Percentiles rank a stretch among this genome's conserved stretches.
phyloP scores from a whole-genome alignment of 2,113 vertebrate genomes.

The Candoia aspera region DNA sequence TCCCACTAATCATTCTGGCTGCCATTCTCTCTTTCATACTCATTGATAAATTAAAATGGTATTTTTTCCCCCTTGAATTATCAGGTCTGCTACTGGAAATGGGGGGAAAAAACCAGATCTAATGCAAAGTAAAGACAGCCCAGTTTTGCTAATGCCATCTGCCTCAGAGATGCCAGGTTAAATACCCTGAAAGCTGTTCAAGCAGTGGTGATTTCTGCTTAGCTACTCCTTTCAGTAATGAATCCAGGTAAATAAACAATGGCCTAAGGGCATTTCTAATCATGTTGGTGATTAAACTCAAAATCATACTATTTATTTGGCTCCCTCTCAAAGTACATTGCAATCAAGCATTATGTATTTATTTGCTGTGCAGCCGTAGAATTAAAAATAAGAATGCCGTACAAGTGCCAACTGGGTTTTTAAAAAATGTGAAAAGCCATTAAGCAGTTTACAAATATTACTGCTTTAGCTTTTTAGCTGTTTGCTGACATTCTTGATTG shows the following conservation, averaged over 20 bases:
- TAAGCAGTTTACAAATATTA: constrained; percentile 22
- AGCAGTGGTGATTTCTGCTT: neutral
- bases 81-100: neutral
- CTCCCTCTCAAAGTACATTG: neutral
- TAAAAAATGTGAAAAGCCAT: neutral
- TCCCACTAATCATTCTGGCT: neutral
- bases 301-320: constrained; percentile 2
- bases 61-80: neutral
- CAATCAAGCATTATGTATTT: neutral
- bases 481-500: neutral
- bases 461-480: neutral
- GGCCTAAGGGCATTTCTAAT: neutral
- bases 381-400: neutral
- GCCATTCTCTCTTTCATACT: neutral
- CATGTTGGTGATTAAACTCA: neutral
- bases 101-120: neutral
- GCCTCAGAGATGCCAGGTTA: constrained; percentile 19
- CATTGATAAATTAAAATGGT: neutral
- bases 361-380: neutral
- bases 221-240: neutral
- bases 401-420: neutral
- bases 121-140: constrained; percentile 1
- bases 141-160: constrained; percentile 39
- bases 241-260: neutral
- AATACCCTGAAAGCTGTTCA: neutral